These are phyloP conservation scores for Sebastes itinus DNA, from an alignment of 2,797 vertebrate genomes.

Conservation along the genomic window DNA sequence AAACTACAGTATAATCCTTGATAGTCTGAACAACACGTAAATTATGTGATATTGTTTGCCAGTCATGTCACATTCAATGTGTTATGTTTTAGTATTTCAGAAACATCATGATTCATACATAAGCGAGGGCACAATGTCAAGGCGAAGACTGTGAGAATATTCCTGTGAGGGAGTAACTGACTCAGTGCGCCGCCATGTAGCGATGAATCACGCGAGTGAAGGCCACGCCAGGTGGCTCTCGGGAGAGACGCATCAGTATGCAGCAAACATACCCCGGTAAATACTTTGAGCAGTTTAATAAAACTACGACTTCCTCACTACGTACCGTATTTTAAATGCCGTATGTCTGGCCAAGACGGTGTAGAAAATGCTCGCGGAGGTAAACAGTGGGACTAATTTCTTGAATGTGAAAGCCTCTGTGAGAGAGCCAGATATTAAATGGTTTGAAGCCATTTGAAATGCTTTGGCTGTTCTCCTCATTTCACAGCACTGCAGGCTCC, in stretches of 20 bases:
- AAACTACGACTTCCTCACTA: constrained; percentile 15
- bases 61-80: not conserved
- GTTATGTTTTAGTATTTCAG: not conserved
- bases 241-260: constrained; percentile 47
- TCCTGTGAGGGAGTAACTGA: constrained; percentile 67
- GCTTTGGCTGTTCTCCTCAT: constrained; percentile 9
- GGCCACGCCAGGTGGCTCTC: constrained; percentile 54
- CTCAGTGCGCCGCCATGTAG: constrained; percentile 54
- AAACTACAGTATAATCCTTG: not conserved
- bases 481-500: not conserved
- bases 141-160: constrained; percentile 38
- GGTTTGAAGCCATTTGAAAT: constrained; percentile 23
- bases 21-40: not conserved
- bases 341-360: not conserved
- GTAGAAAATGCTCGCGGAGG: not conserved
- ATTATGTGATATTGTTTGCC: not conserved
- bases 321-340: constrained; percentile 3
- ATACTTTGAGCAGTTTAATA: constrained; percentile 24
- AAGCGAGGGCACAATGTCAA: constrained; percentile 19
- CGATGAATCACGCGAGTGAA: constrained; percentile 68
- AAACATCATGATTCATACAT: constrained; percentile 5
- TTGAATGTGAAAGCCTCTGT: constrained; percentile 2
- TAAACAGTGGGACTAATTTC: constrained; percentile 27
- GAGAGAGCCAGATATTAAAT: constrained; percentile 1
- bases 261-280: constrained; percentile 37